phyloP scores from a whole-genome alignment of 2,113 vertebrate species.

The Gobius niger region DNA sequence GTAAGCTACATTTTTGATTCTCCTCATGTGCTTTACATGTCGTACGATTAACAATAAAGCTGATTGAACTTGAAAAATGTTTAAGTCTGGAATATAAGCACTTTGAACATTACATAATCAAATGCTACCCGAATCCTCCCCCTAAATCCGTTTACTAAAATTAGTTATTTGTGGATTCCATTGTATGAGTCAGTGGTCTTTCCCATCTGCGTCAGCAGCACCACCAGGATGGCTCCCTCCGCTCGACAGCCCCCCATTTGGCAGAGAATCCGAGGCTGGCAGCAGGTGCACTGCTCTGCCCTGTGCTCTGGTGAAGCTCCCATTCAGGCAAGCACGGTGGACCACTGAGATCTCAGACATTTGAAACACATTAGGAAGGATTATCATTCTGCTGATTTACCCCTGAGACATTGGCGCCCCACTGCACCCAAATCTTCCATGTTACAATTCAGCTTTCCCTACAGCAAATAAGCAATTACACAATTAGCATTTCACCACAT shows the following conservation, averaged over 20 bases:
- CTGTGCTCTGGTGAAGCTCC: constrained; percentile 44
- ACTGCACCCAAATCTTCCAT: constrained; percentile 19
- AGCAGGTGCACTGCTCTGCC: constrained; percentile 50
- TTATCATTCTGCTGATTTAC: constrained; percentile 3
- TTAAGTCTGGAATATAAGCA: constrained; percentile 8
- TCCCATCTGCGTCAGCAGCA: constrained; percentile 57
- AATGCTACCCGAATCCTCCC: constrained; percentile 19
- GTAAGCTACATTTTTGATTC: no score
- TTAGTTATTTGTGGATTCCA: constrained; percentile 56
- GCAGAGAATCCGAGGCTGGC: constrained; percentile 29
- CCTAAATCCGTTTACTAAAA: constrained; percentile 30
- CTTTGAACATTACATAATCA: constrained; percentile 33
- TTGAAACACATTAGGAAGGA: constrained; percentile 12
- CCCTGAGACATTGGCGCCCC: constrained; percentile 17
- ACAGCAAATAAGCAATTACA: constrained; percentile 1
- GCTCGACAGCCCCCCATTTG: constrained; percentile 45
- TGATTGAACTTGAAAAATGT: constrained; percentile 11
- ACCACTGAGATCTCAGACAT: constrained; percentile 1
- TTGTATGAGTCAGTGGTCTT: constrained; percentile 56
- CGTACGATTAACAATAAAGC: neutral
- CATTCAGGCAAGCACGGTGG: constrained; percentile 12
- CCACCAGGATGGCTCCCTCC: constrained; percentile 49
- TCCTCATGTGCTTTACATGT: no score
- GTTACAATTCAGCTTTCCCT: constrained; percentile 10
- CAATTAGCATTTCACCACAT: constrained; percentile 10